Percentiles rank a stretch among this genome's conserved stretches.
Conservation (phyloP, 2,888 invertebrate species). For the Gymnocheta viridis region DNA sequence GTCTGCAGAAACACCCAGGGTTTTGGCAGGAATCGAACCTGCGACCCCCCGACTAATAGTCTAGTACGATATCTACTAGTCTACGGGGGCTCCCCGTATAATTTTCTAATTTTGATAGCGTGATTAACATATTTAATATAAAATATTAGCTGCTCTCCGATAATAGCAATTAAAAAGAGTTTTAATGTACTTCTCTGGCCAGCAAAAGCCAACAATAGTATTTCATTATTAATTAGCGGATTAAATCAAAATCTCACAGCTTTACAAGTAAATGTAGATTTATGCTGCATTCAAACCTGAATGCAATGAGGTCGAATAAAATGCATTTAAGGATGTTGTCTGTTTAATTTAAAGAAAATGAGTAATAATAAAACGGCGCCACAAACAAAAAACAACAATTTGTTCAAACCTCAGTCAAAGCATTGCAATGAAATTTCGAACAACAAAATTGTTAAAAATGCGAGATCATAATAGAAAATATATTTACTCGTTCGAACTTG, state of each 20-base stretch:
- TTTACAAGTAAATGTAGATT: constrained; percentile 28
- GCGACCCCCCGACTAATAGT: too few relatives aligned
- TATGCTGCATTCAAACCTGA: constrained; percentile 23
- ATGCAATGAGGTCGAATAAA: constrained; percentile 56
- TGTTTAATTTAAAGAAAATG: constrained; percentile 26
- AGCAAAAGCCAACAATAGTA: constrained; percentile 22
- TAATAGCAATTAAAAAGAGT: too few relatives aligned
- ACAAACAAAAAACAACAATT: constrained; percentile 32
- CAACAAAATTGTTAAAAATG: constrained; percentile 11
- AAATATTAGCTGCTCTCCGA: too few relatives aligned
- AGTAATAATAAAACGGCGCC: constrained; percentile 55
- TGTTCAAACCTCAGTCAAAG: constrained; percentile 1
- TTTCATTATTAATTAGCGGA: constrained; percentile 46
- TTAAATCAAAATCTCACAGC: constrained; percentile 19
- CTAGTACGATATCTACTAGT: too few relatives aligned
- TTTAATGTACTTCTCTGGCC: constrained; percentile 16
- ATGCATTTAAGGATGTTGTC: constrained; percentile 61
- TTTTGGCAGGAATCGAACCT: too few relatives aligned
- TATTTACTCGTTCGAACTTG: constrained; percentile 19
- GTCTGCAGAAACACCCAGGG: too few relatives aligned
- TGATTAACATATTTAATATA: too few relatives aligned
- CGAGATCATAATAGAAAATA: constrained; percentile 1
- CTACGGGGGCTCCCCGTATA: too few relatives aligned
- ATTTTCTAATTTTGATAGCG: too few relatives aligned
- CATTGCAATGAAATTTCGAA: constrained; percentile 12